phyloP scores from a whole-genome alignment of 2,113 vertebrate genomes.

The human (Homo sapiens) region GRCh38 chr17:14831501-14832000 shows the following conservation, averaged over 20 bases:
- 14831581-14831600: not conserved
- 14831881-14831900: conserved; percentile 14
- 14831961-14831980: not conserved
- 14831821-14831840: not conserved
- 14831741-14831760: not conserved
- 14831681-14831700: conserved; percentile 26
- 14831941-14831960: not conserved
- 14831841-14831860: conserved; percentile 10
- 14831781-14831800: not conserved
- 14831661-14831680: not conserved
- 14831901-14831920: conserved; percentile 17
- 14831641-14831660: conserved; percentile 23
- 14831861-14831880: conserved; percentile 32
- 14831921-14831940: conserved; percentile 10
- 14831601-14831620: not conserved
- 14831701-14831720: conserved; percentile 54
- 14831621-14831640: not conserved
- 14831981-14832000: not conserved
- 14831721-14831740: conserved; percentile 46
- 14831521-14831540: not conserved
- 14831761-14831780: conserved; percentile 23
- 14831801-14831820: not conserved
- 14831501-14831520: not conserved
- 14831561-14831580: not conserved
- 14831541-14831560: not conserved